Conservation (phyloP, 2,113 vertebrate species). For the Semicossyphus pulcher region DNA sequence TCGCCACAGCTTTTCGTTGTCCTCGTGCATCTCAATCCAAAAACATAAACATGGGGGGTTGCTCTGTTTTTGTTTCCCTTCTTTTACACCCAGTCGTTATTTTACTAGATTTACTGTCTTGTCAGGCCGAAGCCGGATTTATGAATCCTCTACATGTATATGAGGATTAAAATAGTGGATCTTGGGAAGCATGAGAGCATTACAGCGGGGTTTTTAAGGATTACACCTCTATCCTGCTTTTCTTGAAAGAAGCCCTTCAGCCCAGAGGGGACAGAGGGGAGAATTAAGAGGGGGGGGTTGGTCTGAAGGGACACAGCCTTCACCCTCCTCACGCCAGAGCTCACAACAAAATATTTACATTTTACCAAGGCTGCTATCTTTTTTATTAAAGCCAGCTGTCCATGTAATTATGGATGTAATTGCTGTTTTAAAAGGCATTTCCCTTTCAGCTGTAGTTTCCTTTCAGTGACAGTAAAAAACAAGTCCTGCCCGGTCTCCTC, state of each 20-base stretch:
- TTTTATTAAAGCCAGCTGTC: conserved; percentile 6
- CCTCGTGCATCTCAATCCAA: background rate
- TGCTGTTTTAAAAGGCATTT: background rate
- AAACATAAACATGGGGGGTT: conserved; percentile 35
- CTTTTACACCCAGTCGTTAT: conserved; percentile 37
- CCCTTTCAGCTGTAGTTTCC: background rate
- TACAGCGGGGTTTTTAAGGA: conserved; percentile 81
- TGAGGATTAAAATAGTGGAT: conserved; percentile 81
- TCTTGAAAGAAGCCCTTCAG: conserved; percentile 79
- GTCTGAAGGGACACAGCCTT: conserved; percentile 27
- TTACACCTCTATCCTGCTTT: conserved; percentile 82
- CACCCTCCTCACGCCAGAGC: conserved; percentile 26
- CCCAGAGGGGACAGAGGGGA: conserved; percentile 49
- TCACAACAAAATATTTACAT: conserved; percentile 1
- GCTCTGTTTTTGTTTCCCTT: background rate
- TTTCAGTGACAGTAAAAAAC: background rate
- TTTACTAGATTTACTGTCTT: conserved; percentile 74
- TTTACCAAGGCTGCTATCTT: background rate
- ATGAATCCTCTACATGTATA: conserved; percentile 78
- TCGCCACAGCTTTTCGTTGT: conserved; percentile 28
- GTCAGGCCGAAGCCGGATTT: conserved; percentile 74
- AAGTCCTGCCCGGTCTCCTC: conserved; percentile 20
- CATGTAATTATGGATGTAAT: conserved; percentile 5
- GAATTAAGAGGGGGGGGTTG: conserved; percentile 60
- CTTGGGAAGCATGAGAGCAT: conserved; percentile 79